These are phyloP conservation scores for Columba guinea DNA, from an alignment of 2,797 vertebrate genomes.

Conservation along the genomic window DNA sequence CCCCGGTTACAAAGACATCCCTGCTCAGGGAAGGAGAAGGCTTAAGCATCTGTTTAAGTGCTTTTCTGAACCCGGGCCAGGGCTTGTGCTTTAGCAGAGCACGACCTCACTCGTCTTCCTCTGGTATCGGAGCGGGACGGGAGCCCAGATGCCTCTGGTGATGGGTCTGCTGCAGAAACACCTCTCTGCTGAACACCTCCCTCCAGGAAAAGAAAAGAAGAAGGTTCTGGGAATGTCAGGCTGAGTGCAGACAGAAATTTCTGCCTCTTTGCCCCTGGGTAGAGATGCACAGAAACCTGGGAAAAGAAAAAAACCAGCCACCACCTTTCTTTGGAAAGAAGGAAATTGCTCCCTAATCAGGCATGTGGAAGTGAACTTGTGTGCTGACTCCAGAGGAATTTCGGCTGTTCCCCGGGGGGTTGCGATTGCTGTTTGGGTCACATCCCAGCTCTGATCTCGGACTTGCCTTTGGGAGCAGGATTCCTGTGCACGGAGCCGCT, in stretches of 20 bases:
- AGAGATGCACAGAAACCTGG: background rate
- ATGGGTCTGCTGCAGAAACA: background rate
- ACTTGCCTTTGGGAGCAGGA: conserved; percentile 29
- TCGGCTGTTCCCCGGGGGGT: background rate
- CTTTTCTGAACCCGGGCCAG: conserved; percentile 16
- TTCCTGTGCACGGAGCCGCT: conserved; percentile 17
- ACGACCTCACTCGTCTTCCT: background rate
- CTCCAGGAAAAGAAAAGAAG: background rate
- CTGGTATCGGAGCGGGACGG: rapidly evolving
- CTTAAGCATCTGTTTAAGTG: background rate
- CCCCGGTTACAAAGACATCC: background rate
- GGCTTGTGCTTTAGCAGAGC: background rate
- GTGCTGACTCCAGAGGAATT: conserved; percentile 36
- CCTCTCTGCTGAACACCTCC: background rate
- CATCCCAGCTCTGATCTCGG: conserved; percentile 31
- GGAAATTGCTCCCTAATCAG: background rate
- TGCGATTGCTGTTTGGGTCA: conserved; percentile 39
- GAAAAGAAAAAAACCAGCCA: background rate
- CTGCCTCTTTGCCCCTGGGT: background rate
- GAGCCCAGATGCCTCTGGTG: background rate
- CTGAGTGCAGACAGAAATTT: background rate
- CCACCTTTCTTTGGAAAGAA: background rate
- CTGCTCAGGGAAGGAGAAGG: background rate
- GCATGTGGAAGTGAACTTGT: conserved; percentile 47
- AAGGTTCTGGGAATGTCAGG: background rate